Conservation (phyloP, 2,797 vertebrate species). For the Anomalospiza imberbis region DNA sequence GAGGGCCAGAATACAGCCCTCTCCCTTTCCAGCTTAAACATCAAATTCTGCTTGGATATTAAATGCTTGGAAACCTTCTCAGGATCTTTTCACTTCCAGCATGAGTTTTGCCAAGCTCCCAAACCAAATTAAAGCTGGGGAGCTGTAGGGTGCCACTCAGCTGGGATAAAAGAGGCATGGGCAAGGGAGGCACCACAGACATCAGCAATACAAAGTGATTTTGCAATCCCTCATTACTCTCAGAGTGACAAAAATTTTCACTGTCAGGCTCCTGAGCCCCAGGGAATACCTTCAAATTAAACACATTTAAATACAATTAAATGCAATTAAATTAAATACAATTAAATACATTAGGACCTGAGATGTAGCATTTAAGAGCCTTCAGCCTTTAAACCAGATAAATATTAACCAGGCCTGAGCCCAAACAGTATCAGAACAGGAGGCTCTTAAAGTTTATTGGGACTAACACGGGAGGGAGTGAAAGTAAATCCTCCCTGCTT, state of each 20-base stretch:
- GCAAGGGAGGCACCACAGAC: background rate
- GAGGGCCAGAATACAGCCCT: background rate
- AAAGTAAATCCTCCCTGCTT: background rate
- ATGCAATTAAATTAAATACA: too few relatives aligned
- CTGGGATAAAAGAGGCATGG: background rate
- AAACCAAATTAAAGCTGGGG: background rate
- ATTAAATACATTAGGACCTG: background rate
- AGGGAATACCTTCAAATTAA: background rate
- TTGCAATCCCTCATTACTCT: background rate
- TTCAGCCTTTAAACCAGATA: background rate
- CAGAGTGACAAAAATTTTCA: background rate
- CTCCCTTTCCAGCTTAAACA: background rate
- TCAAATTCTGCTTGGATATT: too few relatives aligned
- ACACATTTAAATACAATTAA: background rate
- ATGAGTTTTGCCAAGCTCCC: background rate
- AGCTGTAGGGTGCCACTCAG: background rate
- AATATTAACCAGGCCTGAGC: background rate
- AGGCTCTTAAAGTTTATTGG: background rate
- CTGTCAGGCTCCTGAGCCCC: background rate
- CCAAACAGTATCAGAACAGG: background rate
- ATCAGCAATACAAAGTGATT: background rate
- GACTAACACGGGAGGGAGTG: background rate
- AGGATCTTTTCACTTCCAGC: background rate
- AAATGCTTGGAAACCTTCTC: background rate
- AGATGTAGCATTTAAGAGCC: background rate